Evolutionary conservation across 2,888 invertebrate genomes (phyloP).

Genomic region (Drosophila ezoana): DNA sequence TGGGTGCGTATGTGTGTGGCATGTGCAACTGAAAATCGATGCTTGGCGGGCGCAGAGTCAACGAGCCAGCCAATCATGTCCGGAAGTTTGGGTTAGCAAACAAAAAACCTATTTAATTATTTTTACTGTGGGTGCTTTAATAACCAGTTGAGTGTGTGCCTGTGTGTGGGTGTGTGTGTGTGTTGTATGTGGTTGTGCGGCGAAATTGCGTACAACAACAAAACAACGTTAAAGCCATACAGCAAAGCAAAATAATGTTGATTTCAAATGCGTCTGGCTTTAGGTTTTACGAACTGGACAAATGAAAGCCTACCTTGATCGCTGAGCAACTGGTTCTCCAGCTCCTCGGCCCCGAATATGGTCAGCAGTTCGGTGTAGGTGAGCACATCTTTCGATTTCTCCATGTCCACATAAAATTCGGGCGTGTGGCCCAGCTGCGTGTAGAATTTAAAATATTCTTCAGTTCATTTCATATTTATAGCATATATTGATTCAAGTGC

Average conservation of each 20-base stretch:
- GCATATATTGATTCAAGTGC: slow-evolving; percentile 64
- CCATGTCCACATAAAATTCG: slow-evolving; percentile 90
- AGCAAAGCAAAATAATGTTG: slow-evolving; percentile 49
- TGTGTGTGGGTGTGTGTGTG: slow-evolving; percentile 3
- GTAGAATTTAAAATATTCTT: slow-evolving; percentile 50
- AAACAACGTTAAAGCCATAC: slow-evolving; percentile 41
- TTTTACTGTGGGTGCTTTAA: slow-evolving; percentile 36
- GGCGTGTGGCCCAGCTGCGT: slow-evolving; percentile 91
- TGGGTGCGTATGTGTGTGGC: slow-evolving; percentile 18
- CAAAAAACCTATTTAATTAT: slow-evolving; percentile 72
- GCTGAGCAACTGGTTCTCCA: slow-evolving; percentile 89
- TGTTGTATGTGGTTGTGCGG: slow-evolving; percentile 12
- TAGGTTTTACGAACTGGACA: slow-evolving; percentile 4
- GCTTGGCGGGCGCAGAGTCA: slow-evolving; percentile 52
- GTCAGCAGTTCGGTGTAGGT: slow-evolving; percentile 89
- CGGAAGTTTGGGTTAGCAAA: slow-evolving; percentile 70
- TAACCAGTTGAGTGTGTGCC: slow-evolving; percentile 11
- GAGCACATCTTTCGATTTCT: slow-evolving; percentile 87
- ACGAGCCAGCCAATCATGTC: slow-evolving; percentile 44
- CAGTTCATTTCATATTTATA: slow-evolving; percentile 59
- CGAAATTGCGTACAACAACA: slow-evolving; percentile 41
- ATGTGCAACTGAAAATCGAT: slow-evolving; percentile 75
- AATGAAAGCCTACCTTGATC: slow-evolving; percentile 89
- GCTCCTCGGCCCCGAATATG: slow-evolving; percentile 90
- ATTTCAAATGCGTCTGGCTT: slow-evolving; percentile 13